These are phyloP conservation scores for Anthopleura xanthogrammica DNA, from an alignment of 92 coral and sea anemone genomes.

Conservation along the genomic window DNA sequence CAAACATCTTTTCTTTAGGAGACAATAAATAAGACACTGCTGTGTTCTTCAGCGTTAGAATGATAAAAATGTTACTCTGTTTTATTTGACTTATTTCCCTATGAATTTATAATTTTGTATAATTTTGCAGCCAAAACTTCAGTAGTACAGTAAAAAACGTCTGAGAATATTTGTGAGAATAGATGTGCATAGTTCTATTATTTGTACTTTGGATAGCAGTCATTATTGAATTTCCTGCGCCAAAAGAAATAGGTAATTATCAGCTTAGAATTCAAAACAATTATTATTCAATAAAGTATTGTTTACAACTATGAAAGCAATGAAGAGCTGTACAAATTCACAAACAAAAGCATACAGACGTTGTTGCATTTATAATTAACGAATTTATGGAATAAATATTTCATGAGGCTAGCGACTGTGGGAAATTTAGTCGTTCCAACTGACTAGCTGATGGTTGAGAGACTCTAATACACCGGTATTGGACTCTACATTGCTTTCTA, in stretches of 20 bases:
- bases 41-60: too few relatives aligned
- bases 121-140: neutral
- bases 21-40: too few relatives aligned
- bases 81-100: constrained; percentile 5
- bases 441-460: neutral
- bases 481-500: neutral
- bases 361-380: constrained; percentile 1
- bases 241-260: neutral
- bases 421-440: neutral
- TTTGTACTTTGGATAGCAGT: neutral
- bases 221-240: neutral
- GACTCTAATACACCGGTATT: neutral
- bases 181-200: neutral
- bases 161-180: neutral
- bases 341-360: neutral
- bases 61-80: neutral
- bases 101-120: neutral
- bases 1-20: neutral
- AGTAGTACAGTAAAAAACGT: neutral
- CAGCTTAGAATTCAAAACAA: constrained; percentile 13
- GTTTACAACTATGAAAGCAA: constrained; percentile 21
- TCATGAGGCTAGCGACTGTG: neutral
- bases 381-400: neutral
- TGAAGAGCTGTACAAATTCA: constrained; percentile 3
- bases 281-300: neutral